Conservation (phyloP, 2,888 invertebrate genomes). For the Xylota sylvarum region DNA sequence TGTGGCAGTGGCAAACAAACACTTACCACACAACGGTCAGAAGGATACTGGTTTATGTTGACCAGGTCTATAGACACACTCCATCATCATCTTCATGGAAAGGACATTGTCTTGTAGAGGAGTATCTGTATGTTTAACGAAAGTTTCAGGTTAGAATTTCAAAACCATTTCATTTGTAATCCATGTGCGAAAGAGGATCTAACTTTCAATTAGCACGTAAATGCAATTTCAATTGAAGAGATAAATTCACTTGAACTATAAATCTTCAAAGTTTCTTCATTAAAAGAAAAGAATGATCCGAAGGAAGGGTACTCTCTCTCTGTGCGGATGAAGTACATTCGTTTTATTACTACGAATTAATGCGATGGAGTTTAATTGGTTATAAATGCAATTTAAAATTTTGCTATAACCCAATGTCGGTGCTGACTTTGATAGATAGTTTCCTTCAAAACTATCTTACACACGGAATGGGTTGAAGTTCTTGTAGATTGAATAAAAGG, state of each 20-base stretch:
- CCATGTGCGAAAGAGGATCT: slow-evolving; percentile 46
- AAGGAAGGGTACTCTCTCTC: not conserved
- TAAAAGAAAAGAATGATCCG: slow-evolving; percentile 9
- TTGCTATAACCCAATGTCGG: not conserved
- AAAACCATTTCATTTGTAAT: slow-evolving; percentile 55
- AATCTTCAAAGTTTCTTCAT: slow-evolving; percentile 61
- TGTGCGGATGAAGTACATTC: not conserved
- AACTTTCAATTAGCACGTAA: slow-evolving; percentile 58
- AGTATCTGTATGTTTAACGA: too few species aligned
- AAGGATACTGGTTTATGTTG: slow-evolving; percentile 44
- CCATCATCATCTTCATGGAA: slow-evolving; percentile 9
- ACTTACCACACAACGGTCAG: slow-evolving; percentile 28
- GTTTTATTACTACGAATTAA: slow-evolving; percentile 6
- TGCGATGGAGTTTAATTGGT: slow-evolving; percentile 22
- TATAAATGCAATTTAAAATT: not conserved
- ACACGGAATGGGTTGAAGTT: not conserved
- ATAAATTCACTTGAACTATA: slow-evolving; percentile 33
- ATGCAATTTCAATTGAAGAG: slow-evolving; percentile 55
- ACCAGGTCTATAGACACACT: slow-evolving; percentile 34
- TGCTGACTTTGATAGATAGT: slow-evolving; percentile 1
- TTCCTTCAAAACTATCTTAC: not conserved
- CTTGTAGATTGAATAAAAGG: not conserved
- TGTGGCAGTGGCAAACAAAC: slow-evolving; percentile 37
- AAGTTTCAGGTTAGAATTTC: slow-evolving; percentile 44
- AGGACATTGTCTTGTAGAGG: slow-evolving; percentile 45